Percentiles rank a stretch among this genome's conserved stretches.
These are phyloP conservation scores for Cecidostiba fungosa DNA, from an alignment of 2,888 invertebrate species.

Conservation along the genomic window DNA sequence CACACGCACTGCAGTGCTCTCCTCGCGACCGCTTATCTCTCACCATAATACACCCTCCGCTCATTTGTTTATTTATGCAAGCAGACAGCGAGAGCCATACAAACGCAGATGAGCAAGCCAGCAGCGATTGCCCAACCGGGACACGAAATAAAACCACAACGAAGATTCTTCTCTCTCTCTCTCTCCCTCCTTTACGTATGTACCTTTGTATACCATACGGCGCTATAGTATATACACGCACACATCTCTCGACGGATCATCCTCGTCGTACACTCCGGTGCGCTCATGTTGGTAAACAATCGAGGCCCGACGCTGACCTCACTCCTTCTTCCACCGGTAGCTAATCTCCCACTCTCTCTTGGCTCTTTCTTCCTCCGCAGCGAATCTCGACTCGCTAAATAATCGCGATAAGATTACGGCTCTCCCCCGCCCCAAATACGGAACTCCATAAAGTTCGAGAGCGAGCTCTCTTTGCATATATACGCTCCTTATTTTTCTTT, in stretches of 20 bases:
- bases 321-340: background rate
- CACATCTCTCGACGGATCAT: constrained; percentile 1
- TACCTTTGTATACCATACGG: background rate
- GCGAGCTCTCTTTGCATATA: background rate
- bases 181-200: background rate
- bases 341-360: background rate
- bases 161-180: background rate
- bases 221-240: background rate
- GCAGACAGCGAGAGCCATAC: background rate
- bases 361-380: background rate
- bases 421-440: constrained; percentile 37
- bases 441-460: constrained; percentile 23
- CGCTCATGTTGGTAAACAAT: constrained; percentile 46
- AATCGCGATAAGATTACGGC: constrained; percentile 50
- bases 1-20: too few species aligned
- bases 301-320: background rate
- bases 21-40: background rate
- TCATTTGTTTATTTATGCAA: constrained; percentile 39
- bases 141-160: background rate
- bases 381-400: constrained; percentile 22
- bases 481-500: background rate
- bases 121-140: background rate
- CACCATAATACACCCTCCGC: background rate
- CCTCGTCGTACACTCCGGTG: background rate
- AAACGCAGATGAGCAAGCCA: background rate